Percentiles rank a stretch among this genome's conserved stretches.
These are phyloP conservation scores for Bursaphelenchus mucronatus DNA, from an alignment of 1,140 invertebrate genomes.

Conservation along the genomic window DNA sequence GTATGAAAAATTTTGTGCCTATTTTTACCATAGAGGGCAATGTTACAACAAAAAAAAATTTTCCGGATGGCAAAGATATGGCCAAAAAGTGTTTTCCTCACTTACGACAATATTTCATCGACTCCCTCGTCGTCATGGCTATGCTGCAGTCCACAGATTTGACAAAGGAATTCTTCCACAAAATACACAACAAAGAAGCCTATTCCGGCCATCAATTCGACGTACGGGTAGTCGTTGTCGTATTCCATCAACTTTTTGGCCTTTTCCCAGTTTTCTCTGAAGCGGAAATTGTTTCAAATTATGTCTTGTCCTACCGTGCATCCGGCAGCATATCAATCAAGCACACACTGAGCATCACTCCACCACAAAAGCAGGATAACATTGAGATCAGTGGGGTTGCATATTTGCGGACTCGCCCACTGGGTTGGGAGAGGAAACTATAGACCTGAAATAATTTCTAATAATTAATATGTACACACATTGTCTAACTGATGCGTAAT, in stretches of 20 bases:
- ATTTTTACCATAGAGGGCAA: too few species aligned
- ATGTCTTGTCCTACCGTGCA: constrained; percentile 3
- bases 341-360: constrained; percentile 29
- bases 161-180: constrained; percentile 65
- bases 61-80: too few species aligned
- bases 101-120: constrained; percentile 15
- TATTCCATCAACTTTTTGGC: constrained; percentile 17
- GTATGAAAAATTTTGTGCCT: too few species aligned
- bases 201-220: constrained; percentile 66
- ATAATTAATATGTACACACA: too few species aligned
- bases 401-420: constrained; percentile 6
- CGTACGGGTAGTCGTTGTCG: constrained; percentile 63
- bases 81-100: too few species aligned
- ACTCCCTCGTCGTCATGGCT: constrained; percentile 22
- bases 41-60: too few species aligned
- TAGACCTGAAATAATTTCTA: constrained; percentile 21
- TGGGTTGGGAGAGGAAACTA: constrained; percentile 2
- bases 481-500: too few species aligned
- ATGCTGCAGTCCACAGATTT: constrained; percentile 30
- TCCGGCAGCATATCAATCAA: constrained; percentile 28
- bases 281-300: too few species aligned
- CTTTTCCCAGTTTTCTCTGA: constrained; percentile 19
- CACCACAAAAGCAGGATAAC: constrained; percentile 30
- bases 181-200: constrained; percentile 68
- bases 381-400: constrained; percentile 14